These are phyloP conservation scores for Melipona bicolor DNA, from an alignment of 2,888 invertebrate genomes.

Conservation along the genomic window DNA sequence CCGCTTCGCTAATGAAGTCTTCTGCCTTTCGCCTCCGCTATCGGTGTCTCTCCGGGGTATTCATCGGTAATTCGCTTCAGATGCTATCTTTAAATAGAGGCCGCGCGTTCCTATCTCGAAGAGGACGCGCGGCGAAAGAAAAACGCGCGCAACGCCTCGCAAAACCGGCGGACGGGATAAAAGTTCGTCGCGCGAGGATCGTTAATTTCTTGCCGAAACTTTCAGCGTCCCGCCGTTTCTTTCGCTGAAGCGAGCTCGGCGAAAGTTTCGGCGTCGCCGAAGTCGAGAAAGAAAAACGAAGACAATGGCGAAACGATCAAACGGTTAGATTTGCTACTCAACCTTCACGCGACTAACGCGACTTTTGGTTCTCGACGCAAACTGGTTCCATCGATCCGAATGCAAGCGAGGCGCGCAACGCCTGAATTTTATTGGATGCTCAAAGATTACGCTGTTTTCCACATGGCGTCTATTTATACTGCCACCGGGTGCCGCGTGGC, in stretches of 20 bases:
- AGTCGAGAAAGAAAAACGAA: background rate
- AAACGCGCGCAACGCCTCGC: slow-evolving; percentile 34
- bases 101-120: slow-evolving; percentile 2
- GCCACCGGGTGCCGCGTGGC: background rate
- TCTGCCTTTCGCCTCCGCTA: slow-evolving; percentile 57
- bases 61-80: slow-evolving; percentile 61
- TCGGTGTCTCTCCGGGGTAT: slow-evolving; percentile 63
- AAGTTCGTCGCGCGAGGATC: slow-evolving; percentile 21
- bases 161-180: background rate
- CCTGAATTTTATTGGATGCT: slow-evolving; percentile 9
- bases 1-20: slow-evolving; percentile 63
- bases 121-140: slow-evolving; percentile 19
- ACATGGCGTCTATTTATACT: slow-evolving; percentile 12
- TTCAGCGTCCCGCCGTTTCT: slow-evolving; percentile 1
- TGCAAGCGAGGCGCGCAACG: background rate
- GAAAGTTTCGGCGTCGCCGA: background rate
- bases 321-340: background rate
- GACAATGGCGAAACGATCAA: background rate
- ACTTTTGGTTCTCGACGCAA: background rate
- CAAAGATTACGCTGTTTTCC: slow-evolving; percentile 5
- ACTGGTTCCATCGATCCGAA: background rate
- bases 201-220: slow-evolving; percentile 13
- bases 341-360: background rate
- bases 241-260: background rate
- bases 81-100: slow-evolving; percentile 70